phyloP scores from a whole-genome alignment of 2,888 invertebrate genomes.

The Ischnura elegans region DNA sequence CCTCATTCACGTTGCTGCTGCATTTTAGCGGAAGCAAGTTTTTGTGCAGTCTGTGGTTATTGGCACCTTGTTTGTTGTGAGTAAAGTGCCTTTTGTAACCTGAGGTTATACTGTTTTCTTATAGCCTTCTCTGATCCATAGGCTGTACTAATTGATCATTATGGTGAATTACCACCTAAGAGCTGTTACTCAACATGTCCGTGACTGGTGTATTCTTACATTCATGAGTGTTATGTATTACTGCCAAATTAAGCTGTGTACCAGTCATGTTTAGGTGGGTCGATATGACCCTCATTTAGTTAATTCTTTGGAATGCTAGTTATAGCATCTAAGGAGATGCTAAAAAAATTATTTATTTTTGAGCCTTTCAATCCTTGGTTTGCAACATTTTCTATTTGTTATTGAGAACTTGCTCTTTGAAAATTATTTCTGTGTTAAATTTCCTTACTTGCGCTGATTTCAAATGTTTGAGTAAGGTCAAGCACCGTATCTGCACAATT shows the following conservation, averaged over 20 bases:
- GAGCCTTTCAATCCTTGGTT: neutral
- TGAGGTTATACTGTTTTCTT: neutral
- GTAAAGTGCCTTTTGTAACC: constrained; percentile 23
- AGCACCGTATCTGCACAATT: neutral
- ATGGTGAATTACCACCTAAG: neutral
- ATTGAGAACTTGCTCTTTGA: neutral
- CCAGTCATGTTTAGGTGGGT: neutral
- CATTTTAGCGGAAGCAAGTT: neutral
- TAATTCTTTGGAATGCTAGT: neutral
- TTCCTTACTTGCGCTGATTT: neutral
- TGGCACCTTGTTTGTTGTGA: neutral
- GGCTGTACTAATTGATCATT: neutral
- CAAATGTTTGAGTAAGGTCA: neutral
- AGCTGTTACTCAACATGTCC: neutral
- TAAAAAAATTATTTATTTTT: neutral
- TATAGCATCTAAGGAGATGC: neutral
- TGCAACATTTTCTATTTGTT: neutral
- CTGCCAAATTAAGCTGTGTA: neutral
- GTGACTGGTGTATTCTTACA: neutral
- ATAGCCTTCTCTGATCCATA: neutral
- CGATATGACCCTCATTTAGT: neutral
- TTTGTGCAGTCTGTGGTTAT: constrained; percentile 5
- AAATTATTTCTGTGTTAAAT: neutral
- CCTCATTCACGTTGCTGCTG: neutral
- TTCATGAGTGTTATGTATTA: neutral